phyloP scores from a whole-genome alignment of 1,140 invertebrate species.

The Temnothorax curvispinosus region DNA sequence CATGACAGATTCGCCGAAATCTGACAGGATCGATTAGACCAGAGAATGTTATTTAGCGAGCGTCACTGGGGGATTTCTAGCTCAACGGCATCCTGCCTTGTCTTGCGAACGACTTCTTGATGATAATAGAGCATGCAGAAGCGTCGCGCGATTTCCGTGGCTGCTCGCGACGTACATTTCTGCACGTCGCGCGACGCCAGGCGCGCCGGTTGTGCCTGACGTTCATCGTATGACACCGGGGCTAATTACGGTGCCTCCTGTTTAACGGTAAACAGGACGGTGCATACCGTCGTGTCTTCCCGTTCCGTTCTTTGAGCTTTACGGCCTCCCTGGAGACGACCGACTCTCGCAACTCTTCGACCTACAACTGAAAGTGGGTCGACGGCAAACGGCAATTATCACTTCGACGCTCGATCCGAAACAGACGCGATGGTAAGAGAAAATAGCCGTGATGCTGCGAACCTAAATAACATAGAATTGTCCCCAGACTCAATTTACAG shows the following conservation, averaged over 20 bases:
- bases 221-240: conserved; percentile 36
- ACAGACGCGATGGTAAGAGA: not conserved
- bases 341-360: conserved; percentile 44
- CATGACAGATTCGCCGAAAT: not conserved
- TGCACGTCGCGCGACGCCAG: conserved; percentile 13
- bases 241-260: conserved; percentile 48
- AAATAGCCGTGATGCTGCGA: not conserved
- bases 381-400: conserved; percentile 44
- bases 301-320: not conserved
- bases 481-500: not conserved
- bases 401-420: conserved; percentile 16
- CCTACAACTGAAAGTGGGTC: conserved; percentile 40
- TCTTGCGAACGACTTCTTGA: conserved; percentile 14
- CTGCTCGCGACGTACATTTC: conserved; percentile 49
- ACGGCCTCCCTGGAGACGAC: conserved; percentile 2
- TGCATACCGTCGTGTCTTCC: conserved; percentile 1
- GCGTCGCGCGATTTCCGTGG: not conserved
- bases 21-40: conserved; percentile 13
- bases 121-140: conserved; percentile 42
- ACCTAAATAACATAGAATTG: not conserved
- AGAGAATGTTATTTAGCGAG: not conserved
- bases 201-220: conserved; percentile 37
- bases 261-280: conserved; percentile 47
- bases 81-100: not conserved
- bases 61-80: conserved; percentile 8